Conservation (phyloP, 2,888 invertebrate species). For the Trichacis sp. region DNA sequence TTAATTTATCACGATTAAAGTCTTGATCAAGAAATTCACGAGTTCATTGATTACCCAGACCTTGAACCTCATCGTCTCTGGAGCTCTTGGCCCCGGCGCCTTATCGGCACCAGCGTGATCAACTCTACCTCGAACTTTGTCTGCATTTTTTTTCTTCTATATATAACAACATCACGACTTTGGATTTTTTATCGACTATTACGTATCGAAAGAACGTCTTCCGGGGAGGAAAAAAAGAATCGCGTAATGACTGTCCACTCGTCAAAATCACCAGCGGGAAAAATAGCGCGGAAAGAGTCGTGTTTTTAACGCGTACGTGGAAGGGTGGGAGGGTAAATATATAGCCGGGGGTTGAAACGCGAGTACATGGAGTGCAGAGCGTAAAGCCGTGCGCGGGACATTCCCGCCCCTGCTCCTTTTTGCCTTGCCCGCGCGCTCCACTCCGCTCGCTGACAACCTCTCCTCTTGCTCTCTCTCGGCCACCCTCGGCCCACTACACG, state of each 20-base stretch:
- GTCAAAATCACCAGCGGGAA: conserved; percentile 61
- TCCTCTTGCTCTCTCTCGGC: conserved; percentile 20
- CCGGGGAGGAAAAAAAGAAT: conserved; percentile 28
- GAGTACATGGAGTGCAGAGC: neutral
- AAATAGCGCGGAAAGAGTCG: conserved; percentile 20
- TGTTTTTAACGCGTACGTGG: conserved; percentile 19
- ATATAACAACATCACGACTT: no score
- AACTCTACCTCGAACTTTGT: no score
- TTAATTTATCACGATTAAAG: no score
- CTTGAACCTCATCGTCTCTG: no score
- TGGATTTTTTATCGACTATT: no score
- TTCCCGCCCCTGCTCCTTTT: conserved; percentile 28
- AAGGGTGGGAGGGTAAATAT: conserved; percentile 20
- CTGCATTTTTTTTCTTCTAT: no score
- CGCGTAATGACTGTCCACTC: conserved; percentile 59
- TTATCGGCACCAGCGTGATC: no score
- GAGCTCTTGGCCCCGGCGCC: no score
- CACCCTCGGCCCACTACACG: conserved; percentile 58
- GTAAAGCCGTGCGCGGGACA: conserved; percentile 37
- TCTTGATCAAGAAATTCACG: no score
- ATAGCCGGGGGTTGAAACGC: conserved; percentile 8
- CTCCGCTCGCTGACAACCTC: conserved; percentile 18
- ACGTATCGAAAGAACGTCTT: no score
- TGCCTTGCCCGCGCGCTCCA: conserved; percentile 7
- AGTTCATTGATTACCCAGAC: no score